These are phyloP conservation scores for Pocillopora meandrina DNA, from an alignment of 92 coral and sea anemone species.

Conservation along the genomic window DNA sequence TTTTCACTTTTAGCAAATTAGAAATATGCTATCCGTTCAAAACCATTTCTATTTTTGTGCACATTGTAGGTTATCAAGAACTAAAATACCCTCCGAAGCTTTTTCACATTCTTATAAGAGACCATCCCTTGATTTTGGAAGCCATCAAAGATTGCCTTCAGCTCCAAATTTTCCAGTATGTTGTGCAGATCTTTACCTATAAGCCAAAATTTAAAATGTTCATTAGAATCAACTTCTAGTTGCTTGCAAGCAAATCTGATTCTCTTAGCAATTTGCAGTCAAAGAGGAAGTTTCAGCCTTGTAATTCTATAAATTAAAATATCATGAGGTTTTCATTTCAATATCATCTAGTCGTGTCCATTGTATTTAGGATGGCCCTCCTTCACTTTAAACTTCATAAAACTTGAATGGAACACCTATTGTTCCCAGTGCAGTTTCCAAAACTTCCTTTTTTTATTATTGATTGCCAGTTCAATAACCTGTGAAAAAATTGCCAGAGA, in stretches of 20 bases:
- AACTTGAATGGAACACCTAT: slow-evolving; percentile 14
- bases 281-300: too few relatives aligned
- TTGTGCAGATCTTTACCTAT: slow-evolving; percentile 23
- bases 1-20: background rate
- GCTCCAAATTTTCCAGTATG: slow-evolving; percentile 6
- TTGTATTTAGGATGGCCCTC: slow-evolving; percentile 11
- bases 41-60: background rate
- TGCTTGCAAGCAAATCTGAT: too few relatives aligned
- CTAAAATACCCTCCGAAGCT: slow-evolving; percentile 26
- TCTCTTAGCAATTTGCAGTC: too few relatives aligned
- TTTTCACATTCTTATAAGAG: slow-evolving; percentile 20
- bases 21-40: background rate
- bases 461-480: slow-evolving; percentile 22
- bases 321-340: background rate
- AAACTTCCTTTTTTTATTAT: background rate
- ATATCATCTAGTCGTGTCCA: slow-evolving; percentile 21
- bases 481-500: background rate
- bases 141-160: slow-evolving; percentile 30
- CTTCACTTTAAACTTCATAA: background rate
- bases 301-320: background rate
- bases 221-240: background rate
- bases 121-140: background rate
- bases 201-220: too few relatives aligned
- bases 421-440: background rate
- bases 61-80: background rate